Conservation (phyloP, 53 echinoderm and acorn worm genomes). For the Echinometra lucunter region DNA sequence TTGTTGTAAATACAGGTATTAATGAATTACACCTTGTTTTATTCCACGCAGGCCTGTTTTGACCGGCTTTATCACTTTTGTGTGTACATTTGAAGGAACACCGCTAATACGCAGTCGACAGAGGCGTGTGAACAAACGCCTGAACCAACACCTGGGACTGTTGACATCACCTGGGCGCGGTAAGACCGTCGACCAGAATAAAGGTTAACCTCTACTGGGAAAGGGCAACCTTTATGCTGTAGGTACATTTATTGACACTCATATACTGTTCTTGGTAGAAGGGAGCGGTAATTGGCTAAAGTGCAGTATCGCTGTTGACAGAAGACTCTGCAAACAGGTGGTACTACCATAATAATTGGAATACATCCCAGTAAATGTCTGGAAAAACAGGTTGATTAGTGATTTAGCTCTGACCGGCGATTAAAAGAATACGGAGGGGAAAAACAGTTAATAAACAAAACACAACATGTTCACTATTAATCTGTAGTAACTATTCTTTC, state of each 20-base stretch:
- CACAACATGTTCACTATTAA: too few species aligned
- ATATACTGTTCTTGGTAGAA: background rate
- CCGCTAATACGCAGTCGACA: background rate
- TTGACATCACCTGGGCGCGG: background rate
- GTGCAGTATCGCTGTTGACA: background rate
- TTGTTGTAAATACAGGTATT: too few species aligned
- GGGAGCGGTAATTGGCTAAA: background rate
- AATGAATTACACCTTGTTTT: background rate
- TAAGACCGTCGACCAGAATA: background rate
- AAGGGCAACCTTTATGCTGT: too few species aligned
- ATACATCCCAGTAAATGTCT: too few species aligned
- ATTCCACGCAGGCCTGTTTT: background rate
- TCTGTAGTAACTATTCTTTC: too few species aligned
- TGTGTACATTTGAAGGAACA: background rate
- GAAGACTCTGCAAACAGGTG: background rate
- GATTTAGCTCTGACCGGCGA: too few species aligned
- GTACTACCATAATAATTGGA: too few species aligned
- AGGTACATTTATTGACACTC: background rate
- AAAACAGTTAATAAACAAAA: too few species aligned
- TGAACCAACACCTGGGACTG: conserved; percentile 6
- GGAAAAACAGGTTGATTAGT: too few species aligned
- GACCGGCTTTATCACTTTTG: background rate
- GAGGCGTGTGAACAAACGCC: background rate
- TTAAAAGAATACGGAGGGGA: too few species aligned
- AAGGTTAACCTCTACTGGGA: too few species aligned